These are phyloP conservation scores for Eretmochelys imbricata DNA, from an alignment of 2,113 vertebrate species.

Conservation along the genomic window DNA sequence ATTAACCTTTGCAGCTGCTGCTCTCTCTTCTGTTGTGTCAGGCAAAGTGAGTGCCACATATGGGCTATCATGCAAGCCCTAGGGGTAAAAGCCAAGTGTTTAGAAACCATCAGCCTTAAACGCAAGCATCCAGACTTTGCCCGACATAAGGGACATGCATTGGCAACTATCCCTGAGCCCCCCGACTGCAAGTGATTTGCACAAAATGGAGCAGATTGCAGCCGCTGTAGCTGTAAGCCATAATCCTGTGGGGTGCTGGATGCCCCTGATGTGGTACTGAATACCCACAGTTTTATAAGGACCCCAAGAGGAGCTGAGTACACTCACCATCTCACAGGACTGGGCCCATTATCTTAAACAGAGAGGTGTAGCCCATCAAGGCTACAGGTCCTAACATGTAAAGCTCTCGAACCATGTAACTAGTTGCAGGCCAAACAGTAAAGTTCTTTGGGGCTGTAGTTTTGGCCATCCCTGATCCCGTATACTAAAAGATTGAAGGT, in stretches of 20 bases:
- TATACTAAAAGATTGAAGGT: not conserved
- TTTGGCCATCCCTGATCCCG: not conserved
- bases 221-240: too few species aligned
- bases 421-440: not conserved
- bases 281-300: not conserved
- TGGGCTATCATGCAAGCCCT: not conserved
- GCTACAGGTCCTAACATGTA: not conserved
- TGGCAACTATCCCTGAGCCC: rapidly evolving
- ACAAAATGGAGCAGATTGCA: not conserved
- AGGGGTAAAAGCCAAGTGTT: not conserved
- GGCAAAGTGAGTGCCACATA: not conserved
- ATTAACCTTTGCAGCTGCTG: slow-evolving; percentile 17
- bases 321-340: not conserved
- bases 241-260: not conserved
- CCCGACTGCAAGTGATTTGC: not conserved
- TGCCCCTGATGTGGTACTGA: rapidly evolving
- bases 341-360: rapidly evolving
- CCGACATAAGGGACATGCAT: not conserved
- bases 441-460: not conserved
- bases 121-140: not conserved
- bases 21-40: not conserved
- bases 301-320: not conserved
- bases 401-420: not conserved
- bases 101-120: not conserved
- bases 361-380: not conserved